A percentile compares a stretch with the other conserved stretches of the same genome.
These are phyloP conservation scores for Chlamydotis undulata DNA, from an alignment of 2,113 vertebrate genomes.

Conservation along the genomic window DNA sequence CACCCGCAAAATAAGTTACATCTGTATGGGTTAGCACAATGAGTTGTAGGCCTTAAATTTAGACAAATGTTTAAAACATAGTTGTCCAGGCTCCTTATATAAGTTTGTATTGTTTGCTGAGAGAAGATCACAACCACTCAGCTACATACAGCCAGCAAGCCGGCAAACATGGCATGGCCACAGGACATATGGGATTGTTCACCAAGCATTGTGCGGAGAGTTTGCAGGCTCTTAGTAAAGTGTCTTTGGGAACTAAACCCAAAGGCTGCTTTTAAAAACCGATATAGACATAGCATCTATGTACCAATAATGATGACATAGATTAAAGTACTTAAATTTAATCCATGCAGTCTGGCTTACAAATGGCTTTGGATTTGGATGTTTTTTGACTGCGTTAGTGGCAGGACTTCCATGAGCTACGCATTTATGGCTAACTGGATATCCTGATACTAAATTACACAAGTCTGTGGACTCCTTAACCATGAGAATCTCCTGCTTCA, in stretches of 20 bases:
- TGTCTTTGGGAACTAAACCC: background rate
- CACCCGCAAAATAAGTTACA: background rate
- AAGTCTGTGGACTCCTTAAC: background rate
- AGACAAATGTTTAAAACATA: background rate
- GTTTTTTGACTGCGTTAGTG: background rate
- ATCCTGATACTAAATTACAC: background rate
- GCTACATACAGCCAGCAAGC: background rate
- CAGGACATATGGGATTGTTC: background rate
- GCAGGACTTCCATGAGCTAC: background rate
- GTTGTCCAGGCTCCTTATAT: background rate
- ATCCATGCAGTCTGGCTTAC: background rate
- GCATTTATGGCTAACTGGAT: background rate
- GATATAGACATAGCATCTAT: background rate
- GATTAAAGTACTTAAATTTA: background rate
- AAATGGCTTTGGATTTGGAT: background rate
- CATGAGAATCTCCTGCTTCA: background rate
- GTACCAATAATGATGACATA: too few relatives aligned
- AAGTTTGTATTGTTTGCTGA: background rate
- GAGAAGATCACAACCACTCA: background rate
- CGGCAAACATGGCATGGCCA: accelerated
- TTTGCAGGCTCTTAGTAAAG: background rate
- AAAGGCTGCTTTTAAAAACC: background rate
- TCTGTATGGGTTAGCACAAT: background rate
- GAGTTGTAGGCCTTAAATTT: background rate
- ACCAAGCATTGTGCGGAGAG: background rate